These are phyloP conservation scores for Cacoxenus indagator DNA, from an alignment of 2,888 invertebrate species.

Conservation along the genomic window DNA sequence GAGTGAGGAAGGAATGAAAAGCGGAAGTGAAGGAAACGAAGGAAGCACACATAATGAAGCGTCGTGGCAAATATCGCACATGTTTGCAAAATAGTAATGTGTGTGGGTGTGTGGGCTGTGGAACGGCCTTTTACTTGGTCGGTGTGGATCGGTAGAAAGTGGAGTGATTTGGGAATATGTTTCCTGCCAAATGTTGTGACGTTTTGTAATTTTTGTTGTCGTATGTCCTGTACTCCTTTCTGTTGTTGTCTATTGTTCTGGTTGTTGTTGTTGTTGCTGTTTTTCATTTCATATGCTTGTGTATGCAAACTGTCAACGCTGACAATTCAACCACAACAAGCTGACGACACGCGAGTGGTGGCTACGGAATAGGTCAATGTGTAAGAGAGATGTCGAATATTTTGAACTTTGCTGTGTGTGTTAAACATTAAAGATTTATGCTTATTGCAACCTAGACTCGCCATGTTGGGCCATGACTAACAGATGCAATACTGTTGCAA, in stretches of 20 bases:
- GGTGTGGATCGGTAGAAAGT: not conserved
- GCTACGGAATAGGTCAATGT: not conserved
- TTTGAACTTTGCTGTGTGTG: too few species aligned
- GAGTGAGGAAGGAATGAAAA: not conserved
- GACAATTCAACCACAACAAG: not conserved
- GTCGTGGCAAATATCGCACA: conserved; percentile 50
- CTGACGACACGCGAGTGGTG: not conserved
- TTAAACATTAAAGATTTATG: too few species aligned
- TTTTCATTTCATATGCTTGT: not conserved
- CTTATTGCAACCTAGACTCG: too few species aligned
- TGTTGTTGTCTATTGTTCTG: not conserved
- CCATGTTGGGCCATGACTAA: too few species aligned
- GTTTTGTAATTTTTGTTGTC: conserved; percentile 13
- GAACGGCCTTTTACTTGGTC: too few species aligned
- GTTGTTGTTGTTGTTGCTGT: not conserved
- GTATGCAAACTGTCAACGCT: conserved; percentile 2
- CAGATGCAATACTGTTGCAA: too few species aligned
- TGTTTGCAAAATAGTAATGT: conserved; percentile 27
- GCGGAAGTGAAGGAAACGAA: conserved; percentile 21
- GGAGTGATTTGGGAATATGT: not conserved
- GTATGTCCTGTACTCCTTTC: not conserved
- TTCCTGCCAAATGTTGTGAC: conserved; percentile 11
- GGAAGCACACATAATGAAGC: conserved; percentile 58
- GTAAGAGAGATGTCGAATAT: too few species aligned
- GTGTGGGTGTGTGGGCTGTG: not conserved